Evolutionary conservation across 2,797 vertebrate genomes (phyloP), one percentile per base, ranked within the genome.

Genomic region (Lacerta bilineata): DNA sequence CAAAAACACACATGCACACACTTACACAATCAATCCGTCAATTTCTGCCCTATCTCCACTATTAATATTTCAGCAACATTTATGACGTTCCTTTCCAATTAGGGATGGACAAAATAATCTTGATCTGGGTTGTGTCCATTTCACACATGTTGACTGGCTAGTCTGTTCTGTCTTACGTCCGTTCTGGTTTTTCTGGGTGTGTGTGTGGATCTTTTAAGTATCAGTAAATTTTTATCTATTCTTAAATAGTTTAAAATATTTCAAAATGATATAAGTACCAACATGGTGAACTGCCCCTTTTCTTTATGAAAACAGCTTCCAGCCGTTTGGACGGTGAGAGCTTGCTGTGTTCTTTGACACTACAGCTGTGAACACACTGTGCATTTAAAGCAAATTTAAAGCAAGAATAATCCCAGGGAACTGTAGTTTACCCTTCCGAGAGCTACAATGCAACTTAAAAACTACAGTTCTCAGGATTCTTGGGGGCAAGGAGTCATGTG

Each of bases 11-110:
- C 80, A 86, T 83, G 61, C 61, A 18, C 20, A 23, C 7, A 23
- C 61, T 18, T 64, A 64, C 7, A 23, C 61, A 64, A 64, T 64
- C 61, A 0, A 8, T 94, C 94, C 90, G 61, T 95, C 91, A 93
- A 87, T 89, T 84, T 74, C 90, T 84, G 80, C 85, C 15, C 84
- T 88, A 82, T 90, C 89, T 7, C 0, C 87, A 83, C 90, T 91
- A 92, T 87, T 93, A 92, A 94, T 94, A 94, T 93, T 94, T 95
- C 95, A 96, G 89, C 90, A 93, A 85, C 78, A 91, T 87, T 94
- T 93, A 80, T 86, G 85, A 74, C 71, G 75, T 90, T 64, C 61
- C 87, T 93, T 91, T 90, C 87, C 64, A 46, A 88, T 33, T 72
- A 72, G 33, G 33, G 0, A 72, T 72, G 6, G 71, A 17, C n/a